Evolutionary conservation across 1,140 invertebrate genomes (phyloP).

Genomic region (Drosophila serrata): DNA sequence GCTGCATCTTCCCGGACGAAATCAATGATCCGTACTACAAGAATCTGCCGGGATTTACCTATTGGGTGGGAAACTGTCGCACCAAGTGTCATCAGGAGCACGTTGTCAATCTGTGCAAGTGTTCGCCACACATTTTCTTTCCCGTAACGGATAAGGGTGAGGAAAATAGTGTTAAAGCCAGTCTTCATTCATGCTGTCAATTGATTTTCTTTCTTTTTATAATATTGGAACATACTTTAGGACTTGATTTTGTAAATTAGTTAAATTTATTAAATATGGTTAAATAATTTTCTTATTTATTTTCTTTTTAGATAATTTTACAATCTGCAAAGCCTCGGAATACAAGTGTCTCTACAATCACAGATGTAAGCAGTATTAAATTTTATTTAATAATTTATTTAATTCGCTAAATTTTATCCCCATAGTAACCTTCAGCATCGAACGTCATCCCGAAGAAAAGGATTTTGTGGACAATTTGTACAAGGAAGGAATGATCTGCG

Average conservation of each 20-base stretch:
- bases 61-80: constrained; percentile 76
- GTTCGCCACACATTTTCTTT: constrained; percentile 69
- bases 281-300: too few species aligned
- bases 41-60: constrained; percentile 65
- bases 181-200: too few species aligned
- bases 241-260: too few species aligned
- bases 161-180: not conserved
- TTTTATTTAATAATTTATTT: too few species aligned
- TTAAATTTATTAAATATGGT: too few species aligned
- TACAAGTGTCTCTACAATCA: constrained; percentile 74
- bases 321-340: constrained; percentile 68
- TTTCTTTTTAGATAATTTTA: constrained; percentile 62
- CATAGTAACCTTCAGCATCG: constrained; percentile 55
- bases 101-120: constrained; percentile 61
- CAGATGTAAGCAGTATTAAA: constrained; percentile 40
- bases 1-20: constrained; percentile 73
- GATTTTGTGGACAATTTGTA: constrained; percentile 55
- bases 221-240: too few species aligned
- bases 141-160: constrained; percentile 30
- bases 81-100: constrained; percentile 75
- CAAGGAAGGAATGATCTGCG: constrained; percentile 66
- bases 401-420: not conserved
- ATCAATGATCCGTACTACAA: constrained; percentile 51
- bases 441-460: constrained; percentile 45
- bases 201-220: too few species aligned